These are phyloP conservation scores for Trichonephila clavata DNA, from an alignment of 1,140 invertebrate species.

Conservation along the genomic window DNA sequence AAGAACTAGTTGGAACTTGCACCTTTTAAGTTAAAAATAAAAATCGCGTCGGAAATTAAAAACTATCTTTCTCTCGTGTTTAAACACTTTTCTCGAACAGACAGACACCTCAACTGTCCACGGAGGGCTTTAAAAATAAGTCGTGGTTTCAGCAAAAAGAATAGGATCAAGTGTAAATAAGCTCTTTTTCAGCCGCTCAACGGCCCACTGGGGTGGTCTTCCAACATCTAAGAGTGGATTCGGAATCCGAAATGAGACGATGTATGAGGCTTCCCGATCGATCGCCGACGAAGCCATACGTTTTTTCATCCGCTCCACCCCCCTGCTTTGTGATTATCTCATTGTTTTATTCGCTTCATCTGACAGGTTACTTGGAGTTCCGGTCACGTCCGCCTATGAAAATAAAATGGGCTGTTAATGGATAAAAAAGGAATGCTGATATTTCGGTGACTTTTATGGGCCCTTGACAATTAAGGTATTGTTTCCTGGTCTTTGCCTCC, in stretches of 20 bases:
- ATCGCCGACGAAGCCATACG: constrained; percentile 48
- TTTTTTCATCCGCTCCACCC: not conserved
- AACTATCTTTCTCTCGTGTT: too few species aligned
- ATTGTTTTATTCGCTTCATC: constrained; percentile 35
- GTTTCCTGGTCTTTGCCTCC: not conserved
- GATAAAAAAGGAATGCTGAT: not conserved
- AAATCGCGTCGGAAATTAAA: too few species aligned
- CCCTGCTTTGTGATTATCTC: constrained; percentile 19
- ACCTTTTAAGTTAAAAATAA: too few species aligned
- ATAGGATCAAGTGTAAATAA: constrained; percentile 25
- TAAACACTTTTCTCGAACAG: too few species aligned
- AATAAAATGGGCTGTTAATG: not conserved
- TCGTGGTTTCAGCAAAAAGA: constrained; percentile 10
- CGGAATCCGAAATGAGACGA: constrained; percentile 28
- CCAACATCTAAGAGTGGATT: not conserved
- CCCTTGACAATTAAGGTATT: not conserved
- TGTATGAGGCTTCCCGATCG: constrained; percentile 61
- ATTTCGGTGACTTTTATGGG: not conserved
- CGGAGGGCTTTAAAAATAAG: not conserved
- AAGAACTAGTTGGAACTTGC: too few species aligned
- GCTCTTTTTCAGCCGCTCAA: constrained; percentile 22
- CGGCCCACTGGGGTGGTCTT: constrained; percentile 19
- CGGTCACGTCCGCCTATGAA: not conserved
- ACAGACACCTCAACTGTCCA: too few species aligned
- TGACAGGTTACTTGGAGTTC: not conserved